Evolutionary conservation across 2,113 vertebrate species (phyloP).

Genomic region (Gracilinanus agilis): DNA sequence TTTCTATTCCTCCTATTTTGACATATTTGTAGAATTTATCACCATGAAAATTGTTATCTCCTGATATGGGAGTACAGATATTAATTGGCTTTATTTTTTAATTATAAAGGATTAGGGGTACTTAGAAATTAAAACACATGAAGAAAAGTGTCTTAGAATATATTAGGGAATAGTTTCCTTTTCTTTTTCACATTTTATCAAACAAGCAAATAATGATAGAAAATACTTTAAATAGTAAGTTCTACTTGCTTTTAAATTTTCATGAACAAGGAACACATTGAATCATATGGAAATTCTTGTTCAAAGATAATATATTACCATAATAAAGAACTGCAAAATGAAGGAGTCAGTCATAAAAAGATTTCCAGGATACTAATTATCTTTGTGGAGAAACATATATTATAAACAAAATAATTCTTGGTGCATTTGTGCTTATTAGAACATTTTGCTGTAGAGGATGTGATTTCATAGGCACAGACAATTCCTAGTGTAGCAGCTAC

Average conservation of each 20-base stretch:
- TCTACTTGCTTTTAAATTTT: neutral
- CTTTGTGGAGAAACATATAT: neutral
- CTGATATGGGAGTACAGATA: neutral
- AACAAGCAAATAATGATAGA: neutral
- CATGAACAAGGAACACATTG: neutral
- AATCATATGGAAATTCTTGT: neutral
- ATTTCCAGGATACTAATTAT: neutral
- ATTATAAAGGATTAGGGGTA: neutral
- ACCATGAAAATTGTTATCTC: neutral
- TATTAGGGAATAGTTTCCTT: neutral
- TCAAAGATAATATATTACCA: neutral
- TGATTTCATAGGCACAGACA: neutral
- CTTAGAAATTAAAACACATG: neutral
- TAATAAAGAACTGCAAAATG: neutral
- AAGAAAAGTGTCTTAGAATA: neutral
- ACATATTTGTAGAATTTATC: neutral
- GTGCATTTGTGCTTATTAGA: neutral
- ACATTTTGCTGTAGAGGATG: rapidly evolving
- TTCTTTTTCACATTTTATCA: neutral
- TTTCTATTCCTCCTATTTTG: neutral
- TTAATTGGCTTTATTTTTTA: neutral
- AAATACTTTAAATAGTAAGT: neutral
- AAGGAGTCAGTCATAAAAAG: neutral
- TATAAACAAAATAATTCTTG: neutral
- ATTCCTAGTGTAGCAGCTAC: neutral